These are phyloP conservation scores for Sinodicranocentrus sp. DNA, from an alignment of 2,888 invertebrate genomes.

Conservation along the genomic window DNA sequence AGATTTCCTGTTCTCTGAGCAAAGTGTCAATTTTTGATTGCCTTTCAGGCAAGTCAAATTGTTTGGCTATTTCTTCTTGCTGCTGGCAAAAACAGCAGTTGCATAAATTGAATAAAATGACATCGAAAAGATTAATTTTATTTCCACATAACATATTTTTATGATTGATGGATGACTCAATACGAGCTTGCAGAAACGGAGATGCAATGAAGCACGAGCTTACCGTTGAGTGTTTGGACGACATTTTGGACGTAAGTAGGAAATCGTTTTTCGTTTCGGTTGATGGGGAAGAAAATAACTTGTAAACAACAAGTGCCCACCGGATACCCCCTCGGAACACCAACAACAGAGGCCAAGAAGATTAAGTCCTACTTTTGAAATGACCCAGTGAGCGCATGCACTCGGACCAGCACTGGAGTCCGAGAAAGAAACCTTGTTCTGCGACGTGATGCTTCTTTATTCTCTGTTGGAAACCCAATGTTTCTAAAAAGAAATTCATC, in stretches of 20 bases:
- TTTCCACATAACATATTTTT: background rate
- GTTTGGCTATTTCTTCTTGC: constrained; percentile 94
- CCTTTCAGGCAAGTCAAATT: constrained; percentile 92
- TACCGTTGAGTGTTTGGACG: constrained; percentile 19
- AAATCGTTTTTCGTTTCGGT: background rate
- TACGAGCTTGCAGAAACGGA: no score
- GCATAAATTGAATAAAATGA: no score
- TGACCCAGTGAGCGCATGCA: no score
- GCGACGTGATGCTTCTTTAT: no score
- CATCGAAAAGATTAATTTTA: no score
- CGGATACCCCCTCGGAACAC: background rate
- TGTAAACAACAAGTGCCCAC: background rate
- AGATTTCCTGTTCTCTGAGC: constrained; percentile 92
- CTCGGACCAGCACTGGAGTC: background rate
- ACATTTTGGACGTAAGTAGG: constrained; percentile 6
- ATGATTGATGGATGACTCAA: background rate
- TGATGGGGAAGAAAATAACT: background rate
- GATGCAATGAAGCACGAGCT: no score
- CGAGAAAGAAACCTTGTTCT: no score
- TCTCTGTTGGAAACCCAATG: background rate
- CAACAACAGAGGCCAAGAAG: background rate
- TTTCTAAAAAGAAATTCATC: no score
- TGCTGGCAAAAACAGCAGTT: no score
- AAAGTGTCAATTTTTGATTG: constrained; percentile 94
- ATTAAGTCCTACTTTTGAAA: constrained; percentile 6